Percentiles rank a stretch among this genome's conserved stretches.
Conservation (phyloP, 2,797 vertebrate species). For the Phoebastria nigripes region DNA sequence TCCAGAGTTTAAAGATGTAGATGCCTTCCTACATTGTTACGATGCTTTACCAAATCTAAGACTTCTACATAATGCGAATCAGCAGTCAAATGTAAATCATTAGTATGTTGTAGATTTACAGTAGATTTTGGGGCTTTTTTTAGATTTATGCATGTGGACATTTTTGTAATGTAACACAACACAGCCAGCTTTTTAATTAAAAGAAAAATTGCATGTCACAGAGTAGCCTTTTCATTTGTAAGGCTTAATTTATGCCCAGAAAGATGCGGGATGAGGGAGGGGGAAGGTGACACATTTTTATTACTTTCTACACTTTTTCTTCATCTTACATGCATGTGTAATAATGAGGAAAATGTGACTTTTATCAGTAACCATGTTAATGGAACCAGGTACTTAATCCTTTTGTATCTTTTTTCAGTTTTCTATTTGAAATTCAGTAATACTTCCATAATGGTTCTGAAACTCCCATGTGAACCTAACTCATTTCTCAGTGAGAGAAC, state of each 20-base stretch:
- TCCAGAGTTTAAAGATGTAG: conserved; percentile 76
- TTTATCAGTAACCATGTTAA: conserved; percentile 77
- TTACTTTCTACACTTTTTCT: conserved; percentile 76
- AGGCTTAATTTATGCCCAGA: conserved; percentile 75
- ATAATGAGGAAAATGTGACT: conserved; percentile 75
- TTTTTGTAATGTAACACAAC: conserved; percentile 81
- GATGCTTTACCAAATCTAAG: conserved; percentile 87
- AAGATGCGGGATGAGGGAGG: conserved; percentile 68
- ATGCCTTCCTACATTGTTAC: conserved; percentile 84
- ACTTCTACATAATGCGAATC: conserved; percentile 78
- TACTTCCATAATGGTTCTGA: conserved; percentile 66
- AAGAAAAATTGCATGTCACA: conserved; percentile 92
- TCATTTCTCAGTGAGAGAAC: conserved; percentile 48
- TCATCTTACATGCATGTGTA: conserved; percentile 77
- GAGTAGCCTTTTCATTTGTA: conserved; percentile 75
- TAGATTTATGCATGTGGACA: conserved; percentile 82
- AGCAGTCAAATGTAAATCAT: conserved; percentile 77
- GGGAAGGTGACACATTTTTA: conserved; percentile 74
- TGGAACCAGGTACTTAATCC: conserved; percentile 72
- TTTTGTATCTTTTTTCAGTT: conserved; percentile 73
- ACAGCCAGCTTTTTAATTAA: conserved; percentile 81
- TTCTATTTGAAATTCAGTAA: conserved; percentile 70
- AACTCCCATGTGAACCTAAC: conserved; percentile 32
- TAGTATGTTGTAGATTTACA: conserved; percentile 82
- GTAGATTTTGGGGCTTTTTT: conserved; percentile 77